A percentile compares a stretch with the other conserved stretches of the same genome.
Evolutionary conservation across 1,140 invertebrate species (phyloP).

Genomic region (Tribolium madens): DNA sequence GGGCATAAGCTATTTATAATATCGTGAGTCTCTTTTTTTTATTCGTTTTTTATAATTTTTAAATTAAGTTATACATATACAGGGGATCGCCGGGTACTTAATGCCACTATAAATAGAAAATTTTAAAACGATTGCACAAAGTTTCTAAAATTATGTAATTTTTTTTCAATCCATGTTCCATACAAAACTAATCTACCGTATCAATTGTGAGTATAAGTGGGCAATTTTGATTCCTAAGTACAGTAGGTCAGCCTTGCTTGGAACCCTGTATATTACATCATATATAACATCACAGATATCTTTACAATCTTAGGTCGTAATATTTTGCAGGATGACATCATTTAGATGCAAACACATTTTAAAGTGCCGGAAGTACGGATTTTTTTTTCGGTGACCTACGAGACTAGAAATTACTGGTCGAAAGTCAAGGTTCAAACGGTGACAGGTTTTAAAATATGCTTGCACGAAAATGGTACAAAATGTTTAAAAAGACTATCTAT

Average conservation of each 20-base stretch:
- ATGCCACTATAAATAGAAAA: conserved; percentile 7
- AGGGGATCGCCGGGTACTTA: conserved; percentile 22
- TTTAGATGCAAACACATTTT: conserved; percentile 48
- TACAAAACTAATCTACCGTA: conserved; percentile 44
- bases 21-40: background rate
- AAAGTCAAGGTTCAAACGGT: no score
- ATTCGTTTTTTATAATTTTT: conserved; percentile 35
- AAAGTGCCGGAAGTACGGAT: conserved; percentile 22
- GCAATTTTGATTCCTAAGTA: conserved; percentile 23
- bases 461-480: conserved; percentile 39
- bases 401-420: conserved; percentile 1
- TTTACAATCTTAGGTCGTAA: conserved; percentile 53
- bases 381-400: background rate
- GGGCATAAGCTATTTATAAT: conserved; percentile 41
- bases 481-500: conserved; percentile 28
- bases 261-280: conserved; percentile 45
- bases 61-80: conserved; percentile 46
- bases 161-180: conserved; percentile 42
- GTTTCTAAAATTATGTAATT: conserved; percentile 38
- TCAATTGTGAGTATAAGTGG: background rate
- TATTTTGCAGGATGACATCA: conserved; percentile 43
- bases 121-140: conserved; percentile 36
- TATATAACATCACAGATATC: conserved; percentile 53
- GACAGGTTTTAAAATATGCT: conserved; percentile 23
- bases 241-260: conserved; percentile 42